Base-by-base conservation (phyloP, 2,797 vertebrate genomes). In the Acipenser ruthenus region DNA sequence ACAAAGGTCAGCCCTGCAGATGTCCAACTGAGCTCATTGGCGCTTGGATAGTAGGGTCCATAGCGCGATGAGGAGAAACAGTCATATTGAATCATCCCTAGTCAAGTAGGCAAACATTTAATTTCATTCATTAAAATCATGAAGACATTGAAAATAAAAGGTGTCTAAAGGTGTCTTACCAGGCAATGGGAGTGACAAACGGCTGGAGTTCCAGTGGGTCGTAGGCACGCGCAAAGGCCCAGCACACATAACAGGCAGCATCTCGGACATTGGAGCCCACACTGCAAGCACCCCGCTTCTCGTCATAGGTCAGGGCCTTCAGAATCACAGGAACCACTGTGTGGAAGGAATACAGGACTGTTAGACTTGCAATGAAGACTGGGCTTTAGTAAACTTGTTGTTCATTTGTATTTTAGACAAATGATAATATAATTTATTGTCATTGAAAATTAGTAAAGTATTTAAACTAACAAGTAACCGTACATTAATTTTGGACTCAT, bases 171-270 rank as follows among this genome's bases (percentile, higher is more conserved):
- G 50, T 49, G 58, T 37, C 72, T 73, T 82, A 98, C 97, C 93
- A 95, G 51, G 97, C 84, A 56, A 99, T 92, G 69, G 86, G 79
- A 18, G 70, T 78, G 80, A 99, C 97, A 15, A 93, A 99, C 1
- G 93, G 93, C 11, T 79, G 67, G 10, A 99, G 85, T 72, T 96
- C 95, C 12, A 72, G 70, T 2, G 96, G 95, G 6, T 98, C 96
- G 0, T 97, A 99, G 61, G 97, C 97, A 0, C 97, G 90, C 1
- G 97, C 94, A 0, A 99, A 99, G 64, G 96, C 93, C 97, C 97
- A 99, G 87, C 94, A 97, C 65, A 99, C 93, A 0, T 98, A 99
- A 70, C 97, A 99, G 3, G 96, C 95, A 0, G 95, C 92, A 0
- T 98, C 97, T 0, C 96, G 77, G 48, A 99, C 95, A 0, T 95